Evolutionary conservation across 2,888 invertebrate species (phyloP).

Genomic region (Lordiphosa andalusiaca): DNA sequence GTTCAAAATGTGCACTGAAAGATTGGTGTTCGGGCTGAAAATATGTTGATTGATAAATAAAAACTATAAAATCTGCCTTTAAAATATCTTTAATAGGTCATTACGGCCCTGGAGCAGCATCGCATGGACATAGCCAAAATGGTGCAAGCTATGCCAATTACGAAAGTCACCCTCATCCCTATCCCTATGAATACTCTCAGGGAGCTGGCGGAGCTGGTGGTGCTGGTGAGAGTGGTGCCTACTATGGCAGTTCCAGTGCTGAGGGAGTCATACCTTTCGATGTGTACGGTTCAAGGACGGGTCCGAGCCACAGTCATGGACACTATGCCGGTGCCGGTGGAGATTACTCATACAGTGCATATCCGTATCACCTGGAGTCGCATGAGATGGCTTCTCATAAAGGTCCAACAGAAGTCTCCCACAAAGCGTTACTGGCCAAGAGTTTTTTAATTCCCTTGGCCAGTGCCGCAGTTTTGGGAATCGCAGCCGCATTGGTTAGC

Average conservation of each 20-base stretch:
- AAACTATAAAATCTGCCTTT: not conserved
- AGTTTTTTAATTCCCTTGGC: constrained; percentile 87
- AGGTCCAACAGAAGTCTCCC: constrained; percentile 61
- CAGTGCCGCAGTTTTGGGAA: constrained; percentile 89
- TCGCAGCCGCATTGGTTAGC: constrained; percentile 88
- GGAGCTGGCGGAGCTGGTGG: constrained; percentile 5
- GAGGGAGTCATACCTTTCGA: constrained; percentile 75
- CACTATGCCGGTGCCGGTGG: constrained; percentile 65
- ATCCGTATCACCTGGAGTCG: constrained; percentile 43
- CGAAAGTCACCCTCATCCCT: constrained; percentile 34
- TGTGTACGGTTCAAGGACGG: constrained; percentile 60
- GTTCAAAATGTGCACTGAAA: too few species aligned
- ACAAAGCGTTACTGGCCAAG: constrained; percentile 80
- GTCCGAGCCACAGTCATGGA: constrained; percentile 47
- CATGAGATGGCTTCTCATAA: constrained; percentile 69
- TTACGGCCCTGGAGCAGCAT: constrained; percentile 43
- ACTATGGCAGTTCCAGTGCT: constrained; percentile 56
- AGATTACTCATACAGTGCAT: constrained; percentile 61
- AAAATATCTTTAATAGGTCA: constrained; percentile 51
- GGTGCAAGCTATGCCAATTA: constrained; percentile 47
- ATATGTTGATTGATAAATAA: too few species aligned
- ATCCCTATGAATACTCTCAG: constrained; percentile 55
- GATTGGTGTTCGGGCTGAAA: too few species aligned
- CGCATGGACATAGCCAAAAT: constrained; percentile 39
- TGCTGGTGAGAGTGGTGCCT: constrained; percentile 38